Conservation (phyloP, 1,140 invertebrate genomes). For the Ceratitis capitata region DNA sequence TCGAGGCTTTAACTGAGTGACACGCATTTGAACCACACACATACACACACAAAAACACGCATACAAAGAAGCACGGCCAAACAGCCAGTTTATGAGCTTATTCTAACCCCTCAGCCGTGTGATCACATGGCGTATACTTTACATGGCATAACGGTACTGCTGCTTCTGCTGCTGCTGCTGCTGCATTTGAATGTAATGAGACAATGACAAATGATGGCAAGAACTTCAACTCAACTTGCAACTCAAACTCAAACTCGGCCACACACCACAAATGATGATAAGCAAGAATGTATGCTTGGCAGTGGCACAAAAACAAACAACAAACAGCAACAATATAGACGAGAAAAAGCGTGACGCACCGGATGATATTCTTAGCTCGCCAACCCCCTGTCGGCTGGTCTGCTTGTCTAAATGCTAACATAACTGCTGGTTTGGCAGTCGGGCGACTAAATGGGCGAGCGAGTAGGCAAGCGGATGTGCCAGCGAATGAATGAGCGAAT, state of each 20-base stretch:
- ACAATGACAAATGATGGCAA: conserved; percentile 35
- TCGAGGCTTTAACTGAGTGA: neutral
- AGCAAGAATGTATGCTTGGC: neutral
- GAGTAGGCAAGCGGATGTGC: neutral
- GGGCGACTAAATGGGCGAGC: neutral
- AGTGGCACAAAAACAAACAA: neutral
- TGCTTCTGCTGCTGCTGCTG: no score
- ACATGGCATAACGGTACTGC: neutral
- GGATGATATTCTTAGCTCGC: neutral
- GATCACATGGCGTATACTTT: neutral
- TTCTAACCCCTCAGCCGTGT: neutral
- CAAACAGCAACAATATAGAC: neutral
- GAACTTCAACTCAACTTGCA: conserved; percentile 7
- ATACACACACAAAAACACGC: neutral
- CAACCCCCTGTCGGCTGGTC: neutral
- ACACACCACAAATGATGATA: conserved; percentile 13
- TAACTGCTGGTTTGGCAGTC: neutral
- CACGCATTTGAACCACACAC: neutral
- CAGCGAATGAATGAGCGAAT: neutral
- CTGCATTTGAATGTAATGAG: conserved; percentile 38
- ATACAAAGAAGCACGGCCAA: neutral
- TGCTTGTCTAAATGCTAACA: neutral
- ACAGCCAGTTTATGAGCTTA: neutral
- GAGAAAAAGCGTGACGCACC: neutral
- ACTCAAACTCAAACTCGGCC: no score